phyloP scores from a whole-genome alignment of 2,113 vertebrate species.

The Nettapus auritus region DNA sequence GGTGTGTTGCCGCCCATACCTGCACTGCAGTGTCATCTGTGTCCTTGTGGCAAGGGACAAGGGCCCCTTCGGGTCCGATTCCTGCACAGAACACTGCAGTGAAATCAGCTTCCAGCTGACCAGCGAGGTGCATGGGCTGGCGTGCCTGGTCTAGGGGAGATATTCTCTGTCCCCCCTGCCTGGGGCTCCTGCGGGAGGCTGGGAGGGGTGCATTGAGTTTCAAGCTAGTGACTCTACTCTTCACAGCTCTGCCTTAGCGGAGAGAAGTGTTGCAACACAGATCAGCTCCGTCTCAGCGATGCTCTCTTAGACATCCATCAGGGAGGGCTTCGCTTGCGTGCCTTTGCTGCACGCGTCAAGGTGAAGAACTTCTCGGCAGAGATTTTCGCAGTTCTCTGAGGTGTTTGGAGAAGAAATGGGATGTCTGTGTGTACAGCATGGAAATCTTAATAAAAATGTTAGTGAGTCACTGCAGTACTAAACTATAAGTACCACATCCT shows the following conservation, averaged over 20 bases:
- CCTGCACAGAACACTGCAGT: not conserved
- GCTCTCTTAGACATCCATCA: fast-evolving
- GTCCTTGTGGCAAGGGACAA: not conserved
- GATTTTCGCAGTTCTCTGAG: not conserved
- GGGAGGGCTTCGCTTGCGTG: not conserved
- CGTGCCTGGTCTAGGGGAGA: fast-evolving
- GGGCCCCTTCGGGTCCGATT: not conserved
- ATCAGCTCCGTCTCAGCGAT: not conserved
- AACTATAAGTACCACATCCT: not conserved
- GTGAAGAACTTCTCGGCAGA: not conserved
- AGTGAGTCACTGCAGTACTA: not conserved
- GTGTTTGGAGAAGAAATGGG: not conserved
- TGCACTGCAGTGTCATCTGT: fast-evolving
- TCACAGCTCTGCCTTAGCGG: not conserved
- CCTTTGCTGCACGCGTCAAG: not conserved
- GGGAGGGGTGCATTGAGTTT: not conserved
- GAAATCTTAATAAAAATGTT: not conserved
- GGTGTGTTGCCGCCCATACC: fast-evolving
- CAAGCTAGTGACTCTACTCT: not conserved
- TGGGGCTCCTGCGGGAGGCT: not conserved
- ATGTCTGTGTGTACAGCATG: not conserved
- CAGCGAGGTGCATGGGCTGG: fast-evolving
- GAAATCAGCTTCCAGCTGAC: not conserved
- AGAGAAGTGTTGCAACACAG: not conserved
- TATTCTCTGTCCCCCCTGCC: fast-evolving